Conservation (phyloP, 2,113 vertebrate genomes). For the Cheilinus undulatus region DNA sequence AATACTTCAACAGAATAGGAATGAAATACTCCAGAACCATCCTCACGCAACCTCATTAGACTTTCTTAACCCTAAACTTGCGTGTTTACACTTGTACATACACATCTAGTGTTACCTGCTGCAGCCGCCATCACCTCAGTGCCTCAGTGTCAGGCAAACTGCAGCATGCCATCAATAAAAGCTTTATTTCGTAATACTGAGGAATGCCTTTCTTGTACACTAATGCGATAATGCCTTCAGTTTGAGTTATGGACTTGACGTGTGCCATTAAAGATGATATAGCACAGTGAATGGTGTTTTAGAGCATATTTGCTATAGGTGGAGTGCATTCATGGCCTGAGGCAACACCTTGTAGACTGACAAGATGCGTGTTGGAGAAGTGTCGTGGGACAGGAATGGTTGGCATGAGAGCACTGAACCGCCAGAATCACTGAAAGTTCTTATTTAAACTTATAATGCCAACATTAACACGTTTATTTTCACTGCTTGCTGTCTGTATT, state of each 20-base stretch:
- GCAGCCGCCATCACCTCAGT: background rate
- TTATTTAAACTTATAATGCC: background rate
- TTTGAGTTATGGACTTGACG: background rate
- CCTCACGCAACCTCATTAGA: background rate
- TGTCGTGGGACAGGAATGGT: background rate
- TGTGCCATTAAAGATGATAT: background rate
- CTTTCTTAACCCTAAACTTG: background rate
- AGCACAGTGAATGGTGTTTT: background rate
- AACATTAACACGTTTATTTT: too few relatives aligned
- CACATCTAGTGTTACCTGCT: background rate
- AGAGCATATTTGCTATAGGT: slow-evolving; percentile 19
- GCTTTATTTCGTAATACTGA: slow-evolving; percentile 50
- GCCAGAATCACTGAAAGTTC: background rate
- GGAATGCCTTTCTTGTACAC: slow-evolving; percentile 34
- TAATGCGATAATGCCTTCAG: background rate
- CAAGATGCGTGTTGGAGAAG: background rate
- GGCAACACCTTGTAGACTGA: background rate
- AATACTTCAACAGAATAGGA: background rate
- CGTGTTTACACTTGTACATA: background rate
- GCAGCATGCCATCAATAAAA: slow-evolving; percentile 20
- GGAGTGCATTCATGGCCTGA: slow-evolving; percentile 3
- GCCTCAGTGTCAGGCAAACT: slow-evolving; percentile 9
- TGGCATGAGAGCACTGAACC: background rate
- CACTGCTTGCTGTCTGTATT: too few relatives aligned
- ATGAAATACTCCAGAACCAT: background rate